Conservation (phyloP, 2,888 invertebrate species). For the Proisotoma minuta region DNA sequence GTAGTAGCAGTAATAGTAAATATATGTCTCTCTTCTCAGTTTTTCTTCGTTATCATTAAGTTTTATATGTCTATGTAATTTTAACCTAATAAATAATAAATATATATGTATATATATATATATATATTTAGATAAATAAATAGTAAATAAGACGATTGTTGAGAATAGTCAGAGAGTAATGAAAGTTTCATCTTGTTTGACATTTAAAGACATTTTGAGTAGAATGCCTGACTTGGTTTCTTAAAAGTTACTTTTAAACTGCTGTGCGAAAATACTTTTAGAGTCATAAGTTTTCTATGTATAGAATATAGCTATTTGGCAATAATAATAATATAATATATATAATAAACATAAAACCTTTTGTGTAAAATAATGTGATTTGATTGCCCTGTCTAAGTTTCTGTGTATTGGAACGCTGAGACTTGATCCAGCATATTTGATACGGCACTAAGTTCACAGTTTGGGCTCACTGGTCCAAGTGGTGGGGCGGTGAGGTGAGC, state of each 20-base stretch:
- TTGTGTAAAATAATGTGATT: slow-evolving; percentile 5
- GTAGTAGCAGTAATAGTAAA: too few species aligned
- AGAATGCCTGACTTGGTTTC: neutral
- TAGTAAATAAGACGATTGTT: neutral
- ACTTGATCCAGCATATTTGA: slow-evolving; percentile 46
- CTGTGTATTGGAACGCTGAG: slow-evolving; percentile 46
- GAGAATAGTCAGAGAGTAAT: slow-evolving; percentile 11
- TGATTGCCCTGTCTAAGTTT: slow-evolving; percentile 37
- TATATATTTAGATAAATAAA: slow-evolving; percentile 11
- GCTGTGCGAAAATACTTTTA: slow-evolving; percentile 47
- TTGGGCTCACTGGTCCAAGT: slow-evolving; percentile 44
- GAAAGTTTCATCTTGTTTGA: neutral
- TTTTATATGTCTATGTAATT: neutral
- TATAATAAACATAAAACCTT: neutral
- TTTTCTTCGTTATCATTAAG: neutral
- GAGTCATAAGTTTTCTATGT: slow-evolving; percentile 6
- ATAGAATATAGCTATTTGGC: slow-evolving; percentile 3
- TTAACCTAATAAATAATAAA: neutral
- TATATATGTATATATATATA: slow-evolving; percentile 7
- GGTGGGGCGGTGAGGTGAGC: slow-evolving; percentile 42
- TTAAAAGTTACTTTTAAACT: too few species aligned
- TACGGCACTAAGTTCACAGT: slow-evolving; percentile 46
- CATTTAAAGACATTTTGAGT: neutral
- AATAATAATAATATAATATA: slow-evolving; percentile 7
- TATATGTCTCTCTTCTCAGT: too few species aligned